A percentile compares a stretch with the other conserved stretches of the same genome.
Conservation (phyloP, 2,113 vertebrate species). For the Semnopithecus entellus region DNA sequence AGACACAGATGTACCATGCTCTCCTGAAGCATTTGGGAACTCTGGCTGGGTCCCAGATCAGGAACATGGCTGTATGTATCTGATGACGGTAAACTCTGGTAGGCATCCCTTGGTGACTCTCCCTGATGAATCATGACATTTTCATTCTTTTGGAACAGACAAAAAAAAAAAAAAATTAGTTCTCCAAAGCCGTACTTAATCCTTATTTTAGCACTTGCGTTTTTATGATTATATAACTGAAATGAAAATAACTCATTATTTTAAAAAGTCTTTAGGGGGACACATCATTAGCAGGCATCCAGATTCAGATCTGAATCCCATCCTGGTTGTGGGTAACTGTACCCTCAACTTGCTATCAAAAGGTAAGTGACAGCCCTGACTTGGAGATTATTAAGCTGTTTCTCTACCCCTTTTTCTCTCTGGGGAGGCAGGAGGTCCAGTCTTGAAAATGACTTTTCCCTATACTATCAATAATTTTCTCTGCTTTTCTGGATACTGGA, state of each 20-base stretch:
- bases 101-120: neutral
- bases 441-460: neutral
- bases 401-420: neutral
- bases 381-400: neutral
- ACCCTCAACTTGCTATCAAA: conserved; percentile 85
- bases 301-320: conserved; percentile 93
- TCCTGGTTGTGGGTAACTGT: conserved; percentile 90
- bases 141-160: neutral
- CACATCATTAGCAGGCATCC: conserved; percentile 89
- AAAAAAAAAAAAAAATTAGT: neutral
- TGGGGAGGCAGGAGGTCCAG: neutral
- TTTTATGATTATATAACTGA: neutral
- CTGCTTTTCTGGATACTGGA: neutral
- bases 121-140: neutral
- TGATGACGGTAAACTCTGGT: neutral
- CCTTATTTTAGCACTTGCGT: neutral
- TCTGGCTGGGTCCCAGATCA: conserved; percentile 89
- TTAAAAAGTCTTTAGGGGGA: conserved; percentile 91
- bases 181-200: neutral
- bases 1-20: conserved; percentile 83
- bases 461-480: neutral
- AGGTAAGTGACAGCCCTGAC: conserved; percentile 78
- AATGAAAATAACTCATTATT: neutral
- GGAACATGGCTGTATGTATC: conserved; percentile 86
- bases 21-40: conserved; percentile 85